These are phyloP conservation scores for Sympetrum striolatum DNA, from an alignment of 2,888 invertebrate genomes.

Conservation along the genomic window DNA sequence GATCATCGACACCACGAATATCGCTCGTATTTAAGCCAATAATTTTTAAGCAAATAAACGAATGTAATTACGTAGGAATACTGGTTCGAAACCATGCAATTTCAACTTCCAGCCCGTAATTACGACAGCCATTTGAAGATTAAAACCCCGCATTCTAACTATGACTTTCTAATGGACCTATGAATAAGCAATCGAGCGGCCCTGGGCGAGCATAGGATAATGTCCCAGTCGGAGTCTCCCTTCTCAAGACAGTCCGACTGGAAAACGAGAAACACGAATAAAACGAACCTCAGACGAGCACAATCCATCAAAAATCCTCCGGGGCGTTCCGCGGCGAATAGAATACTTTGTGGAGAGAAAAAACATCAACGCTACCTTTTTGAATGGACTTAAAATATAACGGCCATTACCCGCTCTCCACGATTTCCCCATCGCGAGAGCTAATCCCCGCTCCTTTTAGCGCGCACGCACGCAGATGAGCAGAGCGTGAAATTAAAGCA, in stretches of 20 bases:
- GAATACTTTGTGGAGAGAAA: background rate
- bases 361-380: background rate
- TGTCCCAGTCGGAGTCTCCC: background rate
- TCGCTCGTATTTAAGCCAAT: too few species aligned
- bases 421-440: background rate
- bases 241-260: background rate
- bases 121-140: too few species aligned
- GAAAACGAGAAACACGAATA: background rate
- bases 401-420: background rate
- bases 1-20: too few species aligned
- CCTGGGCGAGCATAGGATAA: too few species aligned
- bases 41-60: too few species aligned
- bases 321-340: background rate
- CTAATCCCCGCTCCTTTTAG: background rate
- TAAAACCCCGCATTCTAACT: too few species aligned
- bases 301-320: background rate
- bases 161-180: too few species aligned
- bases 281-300: background rate
- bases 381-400: conserved; percentile 16
- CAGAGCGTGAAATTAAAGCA: conserved; percentile 17
- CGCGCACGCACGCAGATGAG: background rate
- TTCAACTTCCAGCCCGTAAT: too few species aligned
- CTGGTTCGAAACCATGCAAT: too few species aligned
- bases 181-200: too few species aligned
- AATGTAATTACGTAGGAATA: too few species aligned